Conservation (phyloP, 2,888 invertebrate species). For the Thymelicus lineola region DNA sequence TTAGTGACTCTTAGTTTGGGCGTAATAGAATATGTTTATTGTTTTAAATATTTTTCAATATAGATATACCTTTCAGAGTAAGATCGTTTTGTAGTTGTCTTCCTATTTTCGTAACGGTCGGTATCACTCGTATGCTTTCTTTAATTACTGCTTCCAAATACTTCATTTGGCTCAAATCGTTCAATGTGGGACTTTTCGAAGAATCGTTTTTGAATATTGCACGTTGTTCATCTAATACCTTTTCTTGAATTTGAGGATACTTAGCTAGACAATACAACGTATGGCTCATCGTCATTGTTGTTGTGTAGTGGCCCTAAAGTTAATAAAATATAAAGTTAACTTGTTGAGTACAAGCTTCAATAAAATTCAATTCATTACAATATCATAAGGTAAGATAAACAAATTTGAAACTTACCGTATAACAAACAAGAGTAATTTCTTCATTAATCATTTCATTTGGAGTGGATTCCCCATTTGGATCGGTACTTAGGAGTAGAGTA, state of each 20-base stretch:
- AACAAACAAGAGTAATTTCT: constrained; percentile 52
- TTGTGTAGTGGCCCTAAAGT: constrained; percentile 54
- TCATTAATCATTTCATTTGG: constrained; percentile 53
- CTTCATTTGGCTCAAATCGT: constrained; percentile 55
- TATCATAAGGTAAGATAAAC: neutral
- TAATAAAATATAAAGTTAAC: neutral
- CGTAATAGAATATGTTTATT: too few species aligned
- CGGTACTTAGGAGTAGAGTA: constrained; percentile 49
- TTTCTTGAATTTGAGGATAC: constrained; percentile 22
- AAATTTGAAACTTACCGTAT: constrained; percentile 48
- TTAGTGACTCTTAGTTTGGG: too few species aligned
- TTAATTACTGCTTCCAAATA: constrained; percentile 57
- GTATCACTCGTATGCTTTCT: constrained; percentile 53
- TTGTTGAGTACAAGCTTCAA: too few species aligned
- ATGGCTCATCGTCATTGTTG: constrained; percentile 50
- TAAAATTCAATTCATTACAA: too few species aligned
- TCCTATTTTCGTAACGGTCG: constrained; percentile 54
- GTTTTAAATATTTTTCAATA: too few species aligned
- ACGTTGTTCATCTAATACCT: constrained; percentile 46
- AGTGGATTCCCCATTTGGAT: constrained; percentile 47
- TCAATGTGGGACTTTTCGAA: constrained; percentile 46
- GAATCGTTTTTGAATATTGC: constrained; percentile 48
- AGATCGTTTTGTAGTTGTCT: constrained; percentile 52
- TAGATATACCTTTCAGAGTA: constrained; percentile 48
- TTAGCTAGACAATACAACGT: constrained; percentile 27